Conservation (phyloP, 2,888 invertebrate genomes). For the Xestoiulus laeticollis region DNA sequence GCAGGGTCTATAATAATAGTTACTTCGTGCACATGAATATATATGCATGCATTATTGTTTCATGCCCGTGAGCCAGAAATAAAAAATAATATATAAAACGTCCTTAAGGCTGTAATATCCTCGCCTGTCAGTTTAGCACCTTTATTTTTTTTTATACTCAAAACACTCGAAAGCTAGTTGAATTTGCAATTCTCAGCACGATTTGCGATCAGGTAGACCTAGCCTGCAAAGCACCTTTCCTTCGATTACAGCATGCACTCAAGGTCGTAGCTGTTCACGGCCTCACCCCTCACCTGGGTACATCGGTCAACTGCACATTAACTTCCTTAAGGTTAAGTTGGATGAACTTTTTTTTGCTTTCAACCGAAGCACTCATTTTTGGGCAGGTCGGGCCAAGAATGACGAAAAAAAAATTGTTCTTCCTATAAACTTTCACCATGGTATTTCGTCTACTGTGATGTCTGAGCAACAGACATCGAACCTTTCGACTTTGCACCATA, state of each 20-base stretch:
- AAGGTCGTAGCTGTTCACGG: constrained; percentile 37
- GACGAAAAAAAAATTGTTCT: not conserved
- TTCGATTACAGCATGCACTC: not conserved
- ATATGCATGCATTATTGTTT: not conserved
- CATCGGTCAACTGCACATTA: not conserved
- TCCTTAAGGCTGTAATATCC: not conserved
- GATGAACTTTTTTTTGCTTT: not conserved
- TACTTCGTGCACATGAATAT: not conserved
- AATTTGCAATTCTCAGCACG: constrained; percentile 15
- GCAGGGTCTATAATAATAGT: not conserved
- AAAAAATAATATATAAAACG: not conserved
- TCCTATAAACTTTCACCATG: not conserved
- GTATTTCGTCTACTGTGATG: not conserved
- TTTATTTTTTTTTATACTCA: not conserved
- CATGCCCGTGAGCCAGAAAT: not conserved
- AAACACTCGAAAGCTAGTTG: not conserved
- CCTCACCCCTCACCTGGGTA: constrained; percentile 21
- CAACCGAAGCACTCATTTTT: not conserved
- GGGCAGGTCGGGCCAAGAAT: not conserved
- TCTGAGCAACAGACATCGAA: not conserved
- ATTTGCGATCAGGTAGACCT: not conserved
- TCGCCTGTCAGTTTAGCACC: constrained; percentile 12
- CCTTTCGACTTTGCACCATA: not conserved
- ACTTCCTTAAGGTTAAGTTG: constrained; percentile 19
- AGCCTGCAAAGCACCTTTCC: not conserved